Conservation (phyloP, 2,888 invertebrate species). For the Allacma fusca region DNA sequence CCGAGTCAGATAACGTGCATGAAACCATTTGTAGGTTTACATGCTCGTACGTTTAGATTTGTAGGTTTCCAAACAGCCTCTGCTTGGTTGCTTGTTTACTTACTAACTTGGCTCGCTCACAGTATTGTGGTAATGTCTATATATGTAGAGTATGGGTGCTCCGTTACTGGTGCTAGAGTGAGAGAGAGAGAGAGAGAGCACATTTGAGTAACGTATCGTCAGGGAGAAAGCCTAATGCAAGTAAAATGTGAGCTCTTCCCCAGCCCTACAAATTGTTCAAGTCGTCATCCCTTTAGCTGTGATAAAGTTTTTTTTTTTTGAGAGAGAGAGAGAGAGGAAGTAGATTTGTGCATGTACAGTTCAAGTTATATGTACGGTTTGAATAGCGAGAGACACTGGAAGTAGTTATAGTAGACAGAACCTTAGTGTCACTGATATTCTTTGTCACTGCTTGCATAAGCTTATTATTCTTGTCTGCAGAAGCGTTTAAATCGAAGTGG, state of each 20-base stretch:
- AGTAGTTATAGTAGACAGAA: background rate
- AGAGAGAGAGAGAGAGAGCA: background rate
- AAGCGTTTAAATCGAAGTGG: constrained; percentile 20
- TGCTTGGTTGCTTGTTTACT: constrained; percentile 6
- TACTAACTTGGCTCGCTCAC: background rate
- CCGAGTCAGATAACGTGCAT: background rate
- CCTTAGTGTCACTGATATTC: background rate
- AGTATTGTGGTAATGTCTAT: background rate
- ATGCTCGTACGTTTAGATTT: constrained; percentile 18
- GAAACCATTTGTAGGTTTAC: constrained; percentile 1
- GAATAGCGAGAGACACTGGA: background rate
- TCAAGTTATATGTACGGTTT: no score
- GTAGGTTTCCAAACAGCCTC: constrained; percentile 1
- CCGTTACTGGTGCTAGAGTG: no score
- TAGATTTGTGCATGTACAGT: constrained; percentile 7
- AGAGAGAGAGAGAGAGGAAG: background rate
- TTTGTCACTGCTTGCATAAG: constrained; percentile 16
- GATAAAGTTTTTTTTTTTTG: constrained; percentile 14
- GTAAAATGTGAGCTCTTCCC: constrained; percentile 20
- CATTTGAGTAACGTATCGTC: background rate
- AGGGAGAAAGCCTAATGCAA: constrained; percentile 1
- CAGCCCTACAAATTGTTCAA: constrained; percentile 7
- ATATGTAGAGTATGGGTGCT: no score
- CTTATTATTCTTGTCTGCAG: constrained; percentile 20
- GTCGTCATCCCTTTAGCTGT: constrained; percentile 1